Percentiles rank a stretch among this genome's conserved stretches.
Conservation (phyloP, 1,140 invertebrate species). For the Metopolophium dirhodum region DNA sequence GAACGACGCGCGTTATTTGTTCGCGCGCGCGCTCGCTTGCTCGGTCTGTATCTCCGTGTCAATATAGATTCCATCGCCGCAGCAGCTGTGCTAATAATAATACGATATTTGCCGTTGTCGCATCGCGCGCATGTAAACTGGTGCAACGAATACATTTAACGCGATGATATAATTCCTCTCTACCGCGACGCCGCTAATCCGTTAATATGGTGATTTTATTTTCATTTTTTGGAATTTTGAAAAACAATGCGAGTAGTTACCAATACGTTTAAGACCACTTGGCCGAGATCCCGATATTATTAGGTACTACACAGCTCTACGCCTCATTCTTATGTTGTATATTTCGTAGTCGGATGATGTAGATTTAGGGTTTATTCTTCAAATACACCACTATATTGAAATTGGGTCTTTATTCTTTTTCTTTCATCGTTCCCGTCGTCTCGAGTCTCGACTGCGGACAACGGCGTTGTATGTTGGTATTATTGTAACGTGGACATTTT, state of each 20-base stretch:
- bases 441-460: background rate
- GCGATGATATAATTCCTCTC: background rate
- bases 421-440: background rate
- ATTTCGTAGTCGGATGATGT: too few relatives aligned
- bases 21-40: background rate
- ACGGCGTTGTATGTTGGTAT: background rate
- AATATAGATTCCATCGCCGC: background rate
- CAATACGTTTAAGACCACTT: background rate
- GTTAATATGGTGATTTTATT: background rate
- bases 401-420: background rate
- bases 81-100: conserved; percentile 50
- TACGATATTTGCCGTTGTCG: background rate
- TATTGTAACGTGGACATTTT: background rate
- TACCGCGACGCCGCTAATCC: too few relatives aligned
- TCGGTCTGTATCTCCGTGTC: background rate
- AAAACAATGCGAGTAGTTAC: background rate
- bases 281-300: background rate
- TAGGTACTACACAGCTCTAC: background rate
- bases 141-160: background rate
- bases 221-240: background rate
- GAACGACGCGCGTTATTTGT: conserved; percentile 21
- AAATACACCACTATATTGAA: too few relatives aligned
- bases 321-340: too few relatives aligned
- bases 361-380: background rate
- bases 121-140: background rate